Conservation (phyloP, 1,140 invertebrate genomes). For the Drosophila insularis region DNA sequence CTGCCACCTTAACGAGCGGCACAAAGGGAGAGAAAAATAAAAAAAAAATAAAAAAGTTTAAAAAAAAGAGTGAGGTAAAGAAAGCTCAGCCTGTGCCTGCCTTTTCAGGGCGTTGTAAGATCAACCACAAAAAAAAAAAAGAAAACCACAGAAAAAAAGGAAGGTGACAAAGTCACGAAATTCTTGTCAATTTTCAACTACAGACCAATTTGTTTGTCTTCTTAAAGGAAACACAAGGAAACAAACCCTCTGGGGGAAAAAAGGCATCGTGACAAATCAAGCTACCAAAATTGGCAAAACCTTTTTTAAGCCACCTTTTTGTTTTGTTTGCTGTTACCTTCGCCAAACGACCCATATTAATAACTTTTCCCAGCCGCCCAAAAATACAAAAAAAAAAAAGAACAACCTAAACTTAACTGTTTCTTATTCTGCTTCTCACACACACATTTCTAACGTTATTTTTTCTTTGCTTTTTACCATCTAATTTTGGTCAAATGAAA, state of each 20-base stretch:
- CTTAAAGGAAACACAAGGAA: constrained; percentile 43
- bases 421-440: constrained; percentile 25
- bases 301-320: constrained; percentile 6
- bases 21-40: constrained; percentile 63
- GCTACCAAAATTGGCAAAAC: constrained; percentile 82
- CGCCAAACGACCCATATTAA: constrained; percentile 66
- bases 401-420: constrained; percentile 46
- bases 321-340: neutral
- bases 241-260: constrained; percentile 30
- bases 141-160: constrained; percentile 59
- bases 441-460: constrained; percentile 41
- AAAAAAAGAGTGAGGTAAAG: constrained; percentile 23
- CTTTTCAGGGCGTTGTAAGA: constrained; percentile 74
- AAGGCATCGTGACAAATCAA: constrained; percentile 82
- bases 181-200: constrained; percentile 83
- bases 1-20: constrained; percentile 74
- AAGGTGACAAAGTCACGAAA: constrained; percentile 83
- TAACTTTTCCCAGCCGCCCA: constrained; percentile 62
- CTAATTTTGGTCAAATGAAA: constrained; percentile 75
- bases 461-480: neutral
- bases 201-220: constrained; percentile 82
- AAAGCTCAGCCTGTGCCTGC: constrained; percentile 22
- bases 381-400: neutral
- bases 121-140: constrained; percentile 36
- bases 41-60: constrained; percentile 9